phyloP scores from a whole-genome alignment of 1,140 invertebrate species.

The Bombus difficillimus region DNA sequence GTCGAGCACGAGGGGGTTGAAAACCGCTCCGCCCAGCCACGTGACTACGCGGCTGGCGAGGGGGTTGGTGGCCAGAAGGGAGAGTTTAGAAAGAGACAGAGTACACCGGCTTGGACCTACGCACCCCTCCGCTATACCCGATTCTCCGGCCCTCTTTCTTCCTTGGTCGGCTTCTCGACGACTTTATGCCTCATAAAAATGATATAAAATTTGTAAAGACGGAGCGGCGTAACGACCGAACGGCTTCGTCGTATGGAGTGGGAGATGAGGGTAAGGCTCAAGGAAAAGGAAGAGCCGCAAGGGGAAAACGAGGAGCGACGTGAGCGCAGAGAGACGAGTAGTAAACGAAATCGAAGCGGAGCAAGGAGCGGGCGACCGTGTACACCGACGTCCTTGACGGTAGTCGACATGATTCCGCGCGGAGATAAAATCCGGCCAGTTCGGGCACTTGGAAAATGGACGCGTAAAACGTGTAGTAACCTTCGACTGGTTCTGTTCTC shows the following conservation, averaged over 20 bases:
- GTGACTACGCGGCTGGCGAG: constrained; percentile 60
- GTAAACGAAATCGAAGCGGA: constrained; percentile 63
- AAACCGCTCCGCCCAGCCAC: constrained; percentile 76
- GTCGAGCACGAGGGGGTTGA: constrained; percentile 60
- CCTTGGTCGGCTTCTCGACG: constrained; percentile 76
- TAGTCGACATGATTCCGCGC: constrained; percentile 66
- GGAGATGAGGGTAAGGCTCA: constrained; percentile 66
- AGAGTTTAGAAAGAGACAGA: neutral
- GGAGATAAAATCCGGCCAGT: constrained; percentile 70
- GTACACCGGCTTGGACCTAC: constrained; percentile 22
- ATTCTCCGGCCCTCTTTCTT: constrained; percentile 50
- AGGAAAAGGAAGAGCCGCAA: constrained; percentile 53
- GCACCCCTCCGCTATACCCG: constrained; percentile 23
- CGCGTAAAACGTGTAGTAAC: constrained; percentile 64
- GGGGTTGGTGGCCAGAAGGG: constrained; percentile 30
- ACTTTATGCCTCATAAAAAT: constrained; percentile 83
- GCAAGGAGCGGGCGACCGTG: constrained; percentile 8
- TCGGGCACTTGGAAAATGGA: constrained; percentile 61
- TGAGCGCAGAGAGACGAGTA: constrained; percentile 11
- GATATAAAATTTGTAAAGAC: constrained; percentile 83
- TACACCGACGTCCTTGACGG: constrained; percentile 42
- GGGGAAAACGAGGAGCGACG: neutral
- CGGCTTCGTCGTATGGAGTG: constrained; percentile 75
- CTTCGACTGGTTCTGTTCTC: constrained; percentile 12
- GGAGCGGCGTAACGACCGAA: constrained; percentile 78